Evolutionary conservation across 1,140 invertebrate species (phyloP).

Genomic region (Bombus sylvicola): DNA sequence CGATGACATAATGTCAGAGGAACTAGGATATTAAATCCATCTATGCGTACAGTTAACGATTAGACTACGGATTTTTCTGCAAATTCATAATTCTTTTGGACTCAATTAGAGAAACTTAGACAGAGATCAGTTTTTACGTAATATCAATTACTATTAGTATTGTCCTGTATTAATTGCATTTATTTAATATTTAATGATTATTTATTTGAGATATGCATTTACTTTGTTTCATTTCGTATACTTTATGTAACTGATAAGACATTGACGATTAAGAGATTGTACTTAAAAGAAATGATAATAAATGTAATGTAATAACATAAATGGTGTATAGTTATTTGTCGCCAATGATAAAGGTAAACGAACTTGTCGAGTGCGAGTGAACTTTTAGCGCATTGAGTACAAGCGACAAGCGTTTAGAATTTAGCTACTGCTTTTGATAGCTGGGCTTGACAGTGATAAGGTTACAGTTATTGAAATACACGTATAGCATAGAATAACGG

Average conservation of each 20-base stretch:
- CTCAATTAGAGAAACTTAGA: no score
- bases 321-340: neutral
- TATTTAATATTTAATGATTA: neutral
- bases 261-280: neutral
- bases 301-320: neutral
- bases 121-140: no score
- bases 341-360: neutral
- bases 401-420: neutral
- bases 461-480: neutral
- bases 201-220: neutral
- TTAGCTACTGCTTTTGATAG: neutral
- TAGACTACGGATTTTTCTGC: neutral
- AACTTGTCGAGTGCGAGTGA: neutral
- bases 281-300: neutral
- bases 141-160: neutral
- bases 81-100: neutral
- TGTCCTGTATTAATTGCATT: neutral
- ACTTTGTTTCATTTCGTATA: no score
- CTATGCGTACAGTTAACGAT: neutral
- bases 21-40: neutral
- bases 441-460: neutral
- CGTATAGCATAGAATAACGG: no score
- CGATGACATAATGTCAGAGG: conserved; percentile 13
- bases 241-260: no score
- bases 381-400: neutral